phyloP scores from a whole-genome alignment of 2,888 invertebrate species.

The Hyposoter dolosus region DNA sequence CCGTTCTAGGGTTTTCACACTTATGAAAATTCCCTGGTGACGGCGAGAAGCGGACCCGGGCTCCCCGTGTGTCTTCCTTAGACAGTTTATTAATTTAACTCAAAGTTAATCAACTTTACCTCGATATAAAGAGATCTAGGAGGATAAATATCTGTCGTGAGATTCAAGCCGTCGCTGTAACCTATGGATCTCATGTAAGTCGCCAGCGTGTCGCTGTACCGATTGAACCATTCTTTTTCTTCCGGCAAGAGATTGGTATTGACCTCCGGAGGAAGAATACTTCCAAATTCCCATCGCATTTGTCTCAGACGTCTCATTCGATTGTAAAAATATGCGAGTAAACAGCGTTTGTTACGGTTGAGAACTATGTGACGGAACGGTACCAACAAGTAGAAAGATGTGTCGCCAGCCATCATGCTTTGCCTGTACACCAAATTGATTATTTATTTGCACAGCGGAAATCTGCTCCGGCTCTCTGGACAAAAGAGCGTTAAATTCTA shows the following conservation, averaged over 20 bases:
- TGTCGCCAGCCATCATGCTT: constrained; percentile 71
- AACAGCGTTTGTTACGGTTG: constrained; percentile 95
- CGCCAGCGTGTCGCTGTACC: constrained; percentile 94
- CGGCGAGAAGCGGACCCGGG: too few species aligned
- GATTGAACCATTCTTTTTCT: constrained; percentile 95
- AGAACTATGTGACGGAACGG: constrained; percentile 94
- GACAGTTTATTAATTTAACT: too few species aligned
- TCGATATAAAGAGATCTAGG: constrained; percentile 97
- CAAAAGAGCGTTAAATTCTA: constrained; percentile 70
- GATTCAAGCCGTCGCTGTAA: constrained; percentile 92
- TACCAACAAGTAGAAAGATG: constrained; percentile 89
- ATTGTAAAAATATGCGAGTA: constrained; percentile 93
- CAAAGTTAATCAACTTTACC: constrained; percentile 86
- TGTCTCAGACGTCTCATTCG: constrained; percentile 92
- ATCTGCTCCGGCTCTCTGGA: neutral
- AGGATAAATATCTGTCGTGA: constrained; percentile 94
- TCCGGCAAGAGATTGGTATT: constrained; percentile 91
- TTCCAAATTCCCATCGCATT: constrained; percentile 98
- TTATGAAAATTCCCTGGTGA: too few species aligned
- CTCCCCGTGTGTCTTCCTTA: too few species aligned
- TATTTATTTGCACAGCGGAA: neutral
- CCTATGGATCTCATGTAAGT: constrained; percentile 96
- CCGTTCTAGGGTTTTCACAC: too few species aligned
- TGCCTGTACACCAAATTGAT: constrained; percentile 30
- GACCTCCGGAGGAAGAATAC: constrained; percentile 94